Conservation (phyloP, 1,140 invertebrate genomes). For the Tetranychus cinnabarinus region DNA sequence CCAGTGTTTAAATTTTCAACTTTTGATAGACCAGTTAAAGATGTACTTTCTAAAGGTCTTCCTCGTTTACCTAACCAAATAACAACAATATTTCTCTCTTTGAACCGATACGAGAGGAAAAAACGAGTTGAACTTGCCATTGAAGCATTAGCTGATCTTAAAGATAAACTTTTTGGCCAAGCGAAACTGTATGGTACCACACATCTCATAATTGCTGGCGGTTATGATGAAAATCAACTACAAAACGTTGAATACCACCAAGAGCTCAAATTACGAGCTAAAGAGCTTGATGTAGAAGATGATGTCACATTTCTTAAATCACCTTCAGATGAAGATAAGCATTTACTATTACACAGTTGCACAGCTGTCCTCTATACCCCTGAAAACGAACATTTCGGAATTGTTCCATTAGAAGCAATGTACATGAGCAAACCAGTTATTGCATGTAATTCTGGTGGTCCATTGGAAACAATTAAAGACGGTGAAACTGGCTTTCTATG, state of each 20-base stretch:
- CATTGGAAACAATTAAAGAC: slow-evolving; percentile 70
- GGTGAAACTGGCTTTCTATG: slow-evolving; percentile 73
- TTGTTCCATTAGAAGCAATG: slow-evolving; percentile 98
- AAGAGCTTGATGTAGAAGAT: slow-evolving; percentile 38
- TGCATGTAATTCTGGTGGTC: slow-evolving; percentile 82
- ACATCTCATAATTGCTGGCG: slow-evolving; percentile 81
- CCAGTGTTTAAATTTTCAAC: slow-evolving; percentile 66
- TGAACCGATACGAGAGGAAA: slow-evolving; percentile 93
- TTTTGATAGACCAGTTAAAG: slow-evolving; percentile 33
- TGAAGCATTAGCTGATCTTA: slow-evolving; percentile 38
- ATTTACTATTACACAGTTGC: slow-evolving; percentile 44
- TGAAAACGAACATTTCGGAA: slow-evolving; percentile 93
- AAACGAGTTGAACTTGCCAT: slow-evolving; percentile 75
- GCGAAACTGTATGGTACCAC: slow-evolving; percentile 25
- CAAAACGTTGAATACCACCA: slow-evolving; percentile 74
- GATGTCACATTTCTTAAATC: slow-evolving; percentile 64
- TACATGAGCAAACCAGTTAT: slow-evolving; percentile 73
- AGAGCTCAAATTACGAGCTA: slow-evolving; percentile 41
- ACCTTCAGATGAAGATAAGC: slow-evolving; percentile 57
- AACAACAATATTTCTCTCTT: slow-evolving; percentile 48
- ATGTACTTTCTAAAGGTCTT: slow-evolving; percentile 15
- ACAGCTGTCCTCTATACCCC: slow-evolving; percentile 80
- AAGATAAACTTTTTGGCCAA: not conserved
- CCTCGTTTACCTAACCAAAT: slow-evolving; percentile 18
- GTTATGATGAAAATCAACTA: slow-evolving; percentile 65